A percentile compares a stretch with the other conserved stretches of the same genome.
Conservation (phyloP, 2,888 invertebrate species). For the Lottia gigantea region DNA sequence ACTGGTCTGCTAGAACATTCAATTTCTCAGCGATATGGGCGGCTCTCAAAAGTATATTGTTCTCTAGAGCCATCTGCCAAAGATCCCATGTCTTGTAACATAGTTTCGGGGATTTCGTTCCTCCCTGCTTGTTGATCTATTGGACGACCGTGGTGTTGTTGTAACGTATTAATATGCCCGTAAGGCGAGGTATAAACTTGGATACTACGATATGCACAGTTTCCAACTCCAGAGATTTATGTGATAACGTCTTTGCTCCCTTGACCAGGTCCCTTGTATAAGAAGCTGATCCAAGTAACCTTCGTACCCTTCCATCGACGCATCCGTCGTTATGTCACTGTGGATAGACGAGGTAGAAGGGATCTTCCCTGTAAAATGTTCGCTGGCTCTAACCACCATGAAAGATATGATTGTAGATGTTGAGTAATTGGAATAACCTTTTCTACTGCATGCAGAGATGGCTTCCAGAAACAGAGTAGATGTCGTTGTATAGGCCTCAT, state of each 20-base stretch:
- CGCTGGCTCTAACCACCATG: conserved; percentile 19
- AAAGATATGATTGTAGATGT: conserved; percentile 17
- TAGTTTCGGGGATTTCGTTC: no score
- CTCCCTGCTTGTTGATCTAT: no score
- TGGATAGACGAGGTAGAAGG: not conserved
- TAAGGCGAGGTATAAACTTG: no score
- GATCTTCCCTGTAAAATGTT: conserved; percentile 15
- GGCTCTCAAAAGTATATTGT: conserved; percentile 16
- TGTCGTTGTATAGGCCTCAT: conserved; percentile 22
- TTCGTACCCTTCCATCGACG: not conserved
- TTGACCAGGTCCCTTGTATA: not conserved
- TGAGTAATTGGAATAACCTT: conserved; percentile 7
- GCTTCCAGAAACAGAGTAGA: conserved; percentile 18
- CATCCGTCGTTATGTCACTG: not conserved
- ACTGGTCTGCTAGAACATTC: conserved; percentile 23
- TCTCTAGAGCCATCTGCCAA: conserved; percentile 7
- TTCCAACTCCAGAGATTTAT: no score
- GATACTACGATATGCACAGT: no score
- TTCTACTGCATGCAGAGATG: conserved; percentile 13
- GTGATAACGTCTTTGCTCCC: no score
- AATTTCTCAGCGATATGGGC: conserved; percentile 21
- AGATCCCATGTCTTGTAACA: conserved; percentile 16
- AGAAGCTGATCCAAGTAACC: not conserved
- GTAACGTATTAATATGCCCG: not conserved
- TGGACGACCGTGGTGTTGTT: conserved; percentile 22